Base-by-base conservation (phyloP, 2,797 vertebrate species). In the Tokudaia muenninki region DNA sequence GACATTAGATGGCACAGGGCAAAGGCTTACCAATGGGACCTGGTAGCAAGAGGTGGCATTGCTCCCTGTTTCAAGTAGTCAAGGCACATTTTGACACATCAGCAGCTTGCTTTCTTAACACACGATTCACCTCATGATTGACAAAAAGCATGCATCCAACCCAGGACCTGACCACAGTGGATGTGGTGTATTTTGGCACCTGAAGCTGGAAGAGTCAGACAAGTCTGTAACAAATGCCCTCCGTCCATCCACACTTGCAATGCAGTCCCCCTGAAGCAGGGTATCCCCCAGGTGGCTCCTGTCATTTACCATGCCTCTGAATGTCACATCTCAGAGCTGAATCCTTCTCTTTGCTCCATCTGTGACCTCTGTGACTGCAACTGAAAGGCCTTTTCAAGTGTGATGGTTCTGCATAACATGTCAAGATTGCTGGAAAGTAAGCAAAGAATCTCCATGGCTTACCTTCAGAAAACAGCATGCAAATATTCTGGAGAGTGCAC, bases 401-500 rank as follows among this genome's bases (percentile, higher is more conserved):
- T n/a, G 84, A 52, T 61, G 74, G 34, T 52, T 91, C 52, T 92
- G n/a, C 78, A 95, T 70, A 90, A 34, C 57, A 37, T 79, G n/a
- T 84, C 88, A 87, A 91, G 67, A 37, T 31, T 0, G 0, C 55
- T 3, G 24, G 72, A 81, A 90, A 79, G 63, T 77, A 72, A 92
- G 67, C 92, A 88, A 88, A 95, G 93, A 94, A 81, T 83, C 84
- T 70, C 92, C 93, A 55, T 61, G 83, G 86, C 90, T 94, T 90
- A 87, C 80, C 52, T 72, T 87, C 88, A 89, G 50, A 63, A 81
- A 83, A 91, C 75, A 90, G 55, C 61, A 3, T 63, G 87, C 93
- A 93, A 92, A 94, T 93, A 87, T 95, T 96, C 95, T 87, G 95
- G 57, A 92, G 95, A 97, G 94, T n/a, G 34, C 8, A 17, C 14